These are phyloP conservation scores for Sebastiscus albofasciatus DNA, from an alignment of 2,797 vertebrate genomes.

Conservation along the genomic window DNA sequence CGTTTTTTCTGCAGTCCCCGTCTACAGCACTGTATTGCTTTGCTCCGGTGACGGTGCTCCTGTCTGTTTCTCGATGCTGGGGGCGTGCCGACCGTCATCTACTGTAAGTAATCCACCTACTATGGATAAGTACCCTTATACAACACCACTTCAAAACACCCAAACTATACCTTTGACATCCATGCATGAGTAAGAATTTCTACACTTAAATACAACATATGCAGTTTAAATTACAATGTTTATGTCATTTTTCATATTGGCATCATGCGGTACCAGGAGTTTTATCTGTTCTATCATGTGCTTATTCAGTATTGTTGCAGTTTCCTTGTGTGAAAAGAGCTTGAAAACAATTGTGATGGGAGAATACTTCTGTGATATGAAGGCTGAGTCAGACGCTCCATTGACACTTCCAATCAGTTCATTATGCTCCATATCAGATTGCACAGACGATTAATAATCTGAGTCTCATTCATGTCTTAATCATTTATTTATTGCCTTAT, in stretches of 20 bases:
- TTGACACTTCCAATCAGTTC: constrained; percentile 20
- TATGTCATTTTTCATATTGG: neutral
- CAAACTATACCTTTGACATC: neutral
- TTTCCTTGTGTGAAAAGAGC: neutral
- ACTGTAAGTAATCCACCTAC: neutral
- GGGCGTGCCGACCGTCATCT: neutral
- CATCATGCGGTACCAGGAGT: neutral
- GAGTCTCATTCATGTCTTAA: constrained; percentile 20
- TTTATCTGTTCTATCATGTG: neutral
- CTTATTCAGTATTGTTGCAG: neutral
- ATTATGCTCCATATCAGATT: constrained; percentile 34
- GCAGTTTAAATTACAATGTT: neutral
- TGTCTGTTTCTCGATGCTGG: neutral
- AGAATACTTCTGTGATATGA: constrained; percentile 1
- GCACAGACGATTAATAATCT: constrained; percentile 17
- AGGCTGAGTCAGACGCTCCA: constrained; percentile 7
- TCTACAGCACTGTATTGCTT: neutral
- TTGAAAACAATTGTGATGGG: neutral
- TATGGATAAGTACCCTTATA: neutral
- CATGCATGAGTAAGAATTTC: neutral
- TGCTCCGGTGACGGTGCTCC: neutral
- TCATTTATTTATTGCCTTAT: constrained; percentile 17
- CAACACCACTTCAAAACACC: neutral
- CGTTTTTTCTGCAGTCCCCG: too few species aligned
- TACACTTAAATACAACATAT: neutral